Base-by-base conservation (phyloP, 1,140 invertebrate species). In the Wiebesia pumilae region DNA sequence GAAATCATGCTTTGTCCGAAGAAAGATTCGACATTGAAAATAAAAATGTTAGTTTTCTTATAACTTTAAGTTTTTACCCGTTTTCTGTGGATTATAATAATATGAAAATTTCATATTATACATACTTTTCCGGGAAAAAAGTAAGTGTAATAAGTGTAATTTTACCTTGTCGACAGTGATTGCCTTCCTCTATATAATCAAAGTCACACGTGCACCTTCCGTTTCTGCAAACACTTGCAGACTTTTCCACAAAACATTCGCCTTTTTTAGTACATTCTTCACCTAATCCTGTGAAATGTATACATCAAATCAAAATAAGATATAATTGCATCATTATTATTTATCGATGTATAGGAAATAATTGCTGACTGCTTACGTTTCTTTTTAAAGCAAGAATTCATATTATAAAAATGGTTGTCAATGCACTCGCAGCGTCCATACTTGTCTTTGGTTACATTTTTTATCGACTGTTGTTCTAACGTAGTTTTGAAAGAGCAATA, bases 201-300 rank as follows among this genome's bases (percentile, higher is more conserved):
- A 83, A 90, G 24, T 84, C 67, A 84, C 91, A 91, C 24, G 81
- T 43, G 75, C 90, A 91, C 0, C 83, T 67, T 7, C 86, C 88
- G 1, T 88, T 91, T n/a, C 27, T 89, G 77, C 90, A 91, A 24
- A 88, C n/a, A 6, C 81, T 87, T 21, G 38, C 67, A 7, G 84
- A 16, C 4, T 3, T 6, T 54, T 85, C 27, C 24, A 79, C 90
- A 30, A 71, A 90, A 85, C 91, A 91, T 82, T 90, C 90, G 3
- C 73, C 75, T 3, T 83, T 30, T 35, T 78, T 88, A 3, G 19
- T 6, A 62, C 90, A 91, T 1, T 24, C 38, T 79, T 89, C 88
- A 24, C 87, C 87, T 21, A 91, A 81, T 73, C 81, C 90, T 91
- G 81, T 54, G 81, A 87, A 1, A 14, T 47, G 47, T 21, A 47